Percentiles rank a stretch among this genome's conserved stretches.
Evolutionary conservation across 1,140 invertebrate species (phyloP).

Genomic region (Aleiodes sp.): DNA sequence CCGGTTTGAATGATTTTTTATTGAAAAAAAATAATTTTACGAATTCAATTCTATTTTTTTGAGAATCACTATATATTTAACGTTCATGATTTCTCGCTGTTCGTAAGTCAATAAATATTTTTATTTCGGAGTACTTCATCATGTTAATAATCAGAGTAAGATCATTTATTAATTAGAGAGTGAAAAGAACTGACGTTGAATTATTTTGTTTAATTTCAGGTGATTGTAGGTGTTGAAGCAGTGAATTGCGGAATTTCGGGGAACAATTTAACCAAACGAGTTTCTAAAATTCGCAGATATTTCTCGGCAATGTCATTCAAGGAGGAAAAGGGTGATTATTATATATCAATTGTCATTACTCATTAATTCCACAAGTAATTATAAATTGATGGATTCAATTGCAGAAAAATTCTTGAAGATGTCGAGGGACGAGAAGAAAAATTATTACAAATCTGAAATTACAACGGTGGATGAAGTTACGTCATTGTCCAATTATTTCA

Average conservation of each 20-base stretch:
- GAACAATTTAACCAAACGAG: not conserved
- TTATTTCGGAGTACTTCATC: not conserved
- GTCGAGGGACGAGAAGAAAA: constrained; percentile 68
- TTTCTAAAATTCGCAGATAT: not conserved
- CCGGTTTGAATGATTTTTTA: too few species aligned
- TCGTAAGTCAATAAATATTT: not conserved
- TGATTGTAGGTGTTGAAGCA: not conserved
- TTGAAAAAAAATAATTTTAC: too few species aligned
- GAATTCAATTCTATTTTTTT: too few species aligned
- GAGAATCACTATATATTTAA: too few species aligned
- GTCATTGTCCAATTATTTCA: constrained; percentile 47
- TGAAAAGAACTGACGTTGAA: not conserved
- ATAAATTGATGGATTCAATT: constrained; percentile 28
- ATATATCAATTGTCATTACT: not conserved
- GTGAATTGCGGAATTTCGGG: too few species aligned
- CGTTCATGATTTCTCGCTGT: too few species aligned
- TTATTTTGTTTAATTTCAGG: not conserved
- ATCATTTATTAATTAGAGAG: not conserved
- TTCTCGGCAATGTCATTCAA: constrained; percentile 31
- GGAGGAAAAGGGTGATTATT: constrained; percentile 30
- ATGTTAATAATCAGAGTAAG: not conserved
- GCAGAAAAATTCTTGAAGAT: constrained; percentile 68
- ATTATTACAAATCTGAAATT: constrained; percentile 63
- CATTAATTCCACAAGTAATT: not conserved
- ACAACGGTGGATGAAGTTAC: constrained; percentile 59